Percentiles rank a stretch among this genome's conserved stretches.
phyloP scores from a whole-genome alignment of 2,888 invertebrate genomes.

The Galeopsomyia nigrocyanea region DNA sequence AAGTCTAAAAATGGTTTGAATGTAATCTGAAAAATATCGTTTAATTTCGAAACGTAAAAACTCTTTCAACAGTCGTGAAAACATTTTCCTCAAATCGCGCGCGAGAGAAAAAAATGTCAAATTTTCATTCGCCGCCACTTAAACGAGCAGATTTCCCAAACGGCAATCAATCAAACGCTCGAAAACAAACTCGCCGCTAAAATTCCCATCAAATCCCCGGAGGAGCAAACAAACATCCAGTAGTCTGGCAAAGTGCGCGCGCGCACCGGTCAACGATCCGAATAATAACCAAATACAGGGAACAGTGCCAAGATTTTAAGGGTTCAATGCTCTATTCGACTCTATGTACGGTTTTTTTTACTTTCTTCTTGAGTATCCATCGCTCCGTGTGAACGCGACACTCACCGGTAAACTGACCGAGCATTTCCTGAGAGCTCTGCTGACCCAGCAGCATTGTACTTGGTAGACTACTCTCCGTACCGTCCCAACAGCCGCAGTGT shows the following conservation, averaged over 20 bases:
- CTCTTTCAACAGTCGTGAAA: too few relatives aligned
- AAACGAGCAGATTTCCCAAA: background rate
- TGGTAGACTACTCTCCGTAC: slow-evolving; percentile 64
- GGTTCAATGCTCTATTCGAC: slow-evolving; percentile 22
- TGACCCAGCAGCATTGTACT: slow-evolving; percentile 66
- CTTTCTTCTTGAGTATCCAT: slow-evolving; percentile 38
- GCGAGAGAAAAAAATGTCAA: too few relatives aligned
- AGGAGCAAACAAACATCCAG: too few relatives aligned
- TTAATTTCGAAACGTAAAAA: too few relatives aligned
- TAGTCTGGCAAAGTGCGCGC: background rate
- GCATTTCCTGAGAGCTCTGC: slow-evolving; percentile 66
- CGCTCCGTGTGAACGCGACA: slow-evolving; percentile 22
- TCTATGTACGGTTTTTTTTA: slow-evolving; percentile 9
- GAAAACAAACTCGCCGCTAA: too few relatives aligned
- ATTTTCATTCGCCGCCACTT: too few relatives aligned
- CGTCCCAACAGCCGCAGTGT: slow-evolving; percentile 66
- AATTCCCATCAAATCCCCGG: too few relatives aligned
- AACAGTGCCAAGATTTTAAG: slow-evolving; percentile 28
- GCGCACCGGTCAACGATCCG: slow-evolving; percentile 27
- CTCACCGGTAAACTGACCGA: slow-evolving; percentile 64
- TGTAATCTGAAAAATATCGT: too few relatives aligned
- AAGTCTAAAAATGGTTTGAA: too few relatives aligned
- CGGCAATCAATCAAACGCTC: too few relatives aligned
- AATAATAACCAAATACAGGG: slow-evolving; percentile 5
- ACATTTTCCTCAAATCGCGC: too few relatives aligned